A percentile compares a stretch with the other conserved stretches of the same genome.
These are phyloP conservation scores for Bacillus rossius DNA, from an alignment of 1,140 invertebrate species.

Conservation along the genomic window DNA sequence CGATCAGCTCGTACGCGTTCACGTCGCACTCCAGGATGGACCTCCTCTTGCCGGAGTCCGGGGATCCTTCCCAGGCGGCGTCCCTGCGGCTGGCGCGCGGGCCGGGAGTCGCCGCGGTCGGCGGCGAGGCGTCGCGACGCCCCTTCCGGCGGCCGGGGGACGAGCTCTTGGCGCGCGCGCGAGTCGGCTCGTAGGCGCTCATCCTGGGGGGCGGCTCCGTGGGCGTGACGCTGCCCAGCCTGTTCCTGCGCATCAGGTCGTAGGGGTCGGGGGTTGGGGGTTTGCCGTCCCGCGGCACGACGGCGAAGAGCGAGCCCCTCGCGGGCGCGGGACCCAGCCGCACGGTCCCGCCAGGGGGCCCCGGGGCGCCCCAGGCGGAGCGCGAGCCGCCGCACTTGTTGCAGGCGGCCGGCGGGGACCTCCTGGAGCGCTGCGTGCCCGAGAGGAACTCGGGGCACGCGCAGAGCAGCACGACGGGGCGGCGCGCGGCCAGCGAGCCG, in stretches of 20 bases:
- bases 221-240: slow-evolving; percentile 39
- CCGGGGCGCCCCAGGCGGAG: slow-evolving; percentile 45
- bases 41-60: slow-evolving; percentile 40
- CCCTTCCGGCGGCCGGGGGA: not conserved
- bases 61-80: slow-evolving; percentile 1
- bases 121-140: not conserved
- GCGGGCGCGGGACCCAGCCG: not conserved
- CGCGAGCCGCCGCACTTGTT: slow-evolving; percentile 75
- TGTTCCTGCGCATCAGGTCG: slow-evolving; percentile 69
- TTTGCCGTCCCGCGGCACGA: not conserved
- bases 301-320: not conserved
- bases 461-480: slow-evolving; percentile 56
- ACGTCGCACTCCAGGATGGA: slow-evolving; percentile 81
- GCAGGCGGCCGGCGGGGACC: slow-evolving; percentile 48
- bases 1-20: slow-evolving; percentile 77
- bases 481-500: slow-evolving; percentile 58
- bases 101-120: slow-evolving; percentile 20
- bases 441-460: slow-evolving; percentile 67
- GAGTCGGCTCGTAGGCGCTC: not conserved
- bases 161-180: slow-evolving; percentile 5
- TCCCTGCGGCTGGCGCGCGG: slow-evolving; percentile 11
- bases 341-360: slow-evolving; percentile 36
- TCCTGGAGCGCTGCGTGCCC: slow-evolving; percentile 65
- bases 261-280: slow-evolving; percentile 56
- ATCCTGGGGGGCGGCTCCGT: not conserved